Evolutionary conservation across 92 coral and sea anemone species (phyloP), one percentile per base, ranked within the genome.

Genomic region (Bergia puertoricense): DNA sequence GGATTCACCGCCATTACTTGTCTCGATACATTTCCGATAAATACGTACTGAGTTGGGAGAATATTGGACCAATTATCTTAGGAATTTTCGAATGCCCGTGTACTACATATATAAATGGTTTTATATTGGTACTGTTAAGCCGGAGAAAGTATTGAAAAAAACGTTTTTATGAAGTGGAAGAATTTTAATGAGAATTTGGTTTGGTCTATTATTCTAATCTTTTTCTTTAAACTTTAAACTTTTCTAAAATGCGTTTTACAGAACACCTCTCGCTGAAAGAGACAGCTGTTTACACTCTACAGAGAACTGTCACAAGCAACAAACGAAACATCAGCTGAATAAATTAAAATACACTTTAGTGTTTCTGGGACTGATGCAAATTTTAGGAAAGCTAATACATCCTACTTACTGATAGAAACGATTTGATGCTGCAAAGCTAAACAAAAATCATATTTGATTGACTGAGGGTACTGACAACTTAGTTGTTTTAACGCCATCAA

Each of bases 201-300:
- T 54, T 11, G 30, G 30, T 54, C 1, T 54, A 18, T 54, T 18
- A 2, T 4, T 8, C 59, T 54, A 54, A 54, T 18, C 14, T 54
- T 54, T 13, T 3, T 23, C 69, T 6, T 4, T 22, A 62, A 62
- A 62, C n/a, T 18, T 16, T 23, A 22, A 16, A 20, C n/a, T 2
- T 3, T 62, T 62, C 8, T 62, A 15, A 2, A 62, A 3, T 62
- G 7, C 5, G 69, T 62, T 62, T 62, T 22, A 4, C 69, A 62
- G 23, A 76, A 18, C 8, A 1, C 80, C 45, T 54, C 40, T 80
- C 85, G 20, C 43, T 80, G 85, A 57, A 80, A 16, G 3, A 57
- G 30, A 51, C 85, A 57, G 71, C 85, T 80, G 85, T 80, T 57
- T 57, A 54, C 48, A 56, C 85, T 30, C 23, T 54, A 36, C 85